Evolutionary conservation across 1,140 invertebrate species (phyloP), one percentile per base, ranked within the genome.

Genomic region (Aphaenogaster rudis): DNA sequence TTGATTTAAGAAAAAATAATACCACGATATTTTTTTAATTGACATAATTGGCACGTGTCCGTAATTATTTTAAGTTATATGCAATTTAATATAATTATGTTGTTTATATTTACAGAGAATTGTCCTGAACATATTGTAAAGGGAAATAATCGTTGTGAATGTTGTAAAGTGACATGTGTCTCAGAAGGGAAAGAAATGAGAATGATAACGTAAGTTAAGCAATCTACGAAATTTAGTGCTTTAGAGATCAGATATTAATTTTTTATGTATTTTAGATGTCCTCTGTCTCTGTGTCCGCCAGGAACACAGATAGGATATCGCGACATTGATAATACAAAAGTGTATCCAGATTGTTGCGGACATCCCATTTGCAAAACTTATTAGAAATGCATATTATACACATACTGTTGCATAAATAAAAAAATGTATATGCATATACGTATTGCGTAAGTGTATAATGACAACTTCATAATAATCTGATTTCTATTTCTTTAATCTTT

Each of bases 201-300:
- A 39, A 8, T 4, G 13, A 6, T 2, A 9, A 15, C 17, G 71
- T 74, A 54, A 57, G 71, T 74, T 28, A 36, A 48, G 9, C 28
- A 52, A 67, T n/a, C 3, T 45, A 5, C 15, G 0, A 54, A 54
- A 0, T 6, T 39, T 13, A 36, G 3, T 39, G 8, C 5, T 54
- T 39, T 5, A 52, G 0, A 52, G 28, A 74, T 74, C 48, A 52
- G 15, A 50, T 5, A 15, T 52, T n/a, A 52, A 54, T 72, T 72
- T 52, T 52, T 4, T 52, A 11, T 48, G 33, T 50, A 52, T 72
- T 72, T 50, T 11, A 72, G 69, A 52, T 72, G 69, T n/a, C 3
- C 45, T 7, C 0, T 1, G 7, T 1, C 0, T 72, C 0, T 2
- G 0, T 72, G 69, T 50, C 1, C 2, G 1, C 28, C 15, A 28